Evolutionary conservation across 2,888 invertebrate species (phyloP).

Genomic region (Cinara cedri): DNA sequence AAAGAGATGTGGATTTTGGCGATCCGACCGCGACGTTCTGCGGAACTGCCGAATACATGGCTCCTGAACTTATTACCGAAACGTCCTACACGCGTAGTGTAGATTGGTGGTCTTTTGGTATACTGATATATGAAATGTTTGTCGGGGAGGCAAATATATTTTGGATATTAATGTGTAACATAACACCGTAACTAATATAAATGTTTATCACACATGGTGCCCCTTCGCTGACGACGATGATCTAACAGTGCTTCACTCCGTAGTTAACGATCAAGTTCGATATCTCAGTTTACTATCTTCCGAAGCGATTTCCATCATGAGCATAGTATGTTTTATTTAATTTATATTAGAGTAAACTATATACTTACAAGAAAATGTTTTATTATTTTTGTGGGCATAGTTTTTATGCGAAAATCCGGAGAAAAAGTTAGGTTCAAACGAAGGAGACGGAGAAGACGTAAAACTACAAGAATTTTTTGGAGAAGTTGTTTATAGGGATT

Average conservation of each 20-base stretch:
- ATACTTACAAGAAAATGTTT: no score
- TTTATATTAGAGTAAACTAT: conserved; percentile 36
- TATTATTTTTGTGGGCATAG: no score
- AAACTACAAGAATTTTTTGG: conserved; percentile 99
- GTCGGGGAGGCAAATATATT: no score
- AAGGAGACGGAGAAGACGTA: conserved; percentile 98
- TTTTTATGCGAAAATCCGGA: conserved; percentile 99
- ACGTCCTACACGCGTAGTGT: no score
- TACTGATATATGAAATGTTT: no score
- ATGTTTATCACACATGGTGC: conserved; percentile 68
- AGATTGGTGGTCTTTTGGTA: no score
- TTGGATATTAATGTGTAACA: neutral
- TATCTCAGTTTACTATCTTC: conserved; percentile 96
- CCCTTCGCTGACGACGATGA: conserved; percentile 99
- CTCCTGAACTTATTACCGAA: no score
- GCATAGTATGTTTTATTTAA: conserved; percentile 73
- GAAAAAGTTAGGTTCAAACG: conserved; percentile 94
- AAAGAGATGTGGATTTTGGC: conserved; percentile 99
- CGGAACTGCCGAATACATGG: no score
- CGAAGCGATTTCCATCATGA: conserved; percentile 98
- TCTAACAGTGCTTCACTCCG: conserved; percentile 99
- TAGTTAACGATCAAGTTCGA: conserved; percentile 99
- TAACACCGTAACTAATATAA: neutral
- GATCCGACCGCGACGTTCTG: no score
- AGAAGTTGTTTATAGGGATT: conserved; percentile 95